Evolutionary conservation across 2,797 vertebrate species (phyloP), one percentile per base, ranked within the genome.

Genomic region (Lepidocolaptes lacrymiger): DNA sequence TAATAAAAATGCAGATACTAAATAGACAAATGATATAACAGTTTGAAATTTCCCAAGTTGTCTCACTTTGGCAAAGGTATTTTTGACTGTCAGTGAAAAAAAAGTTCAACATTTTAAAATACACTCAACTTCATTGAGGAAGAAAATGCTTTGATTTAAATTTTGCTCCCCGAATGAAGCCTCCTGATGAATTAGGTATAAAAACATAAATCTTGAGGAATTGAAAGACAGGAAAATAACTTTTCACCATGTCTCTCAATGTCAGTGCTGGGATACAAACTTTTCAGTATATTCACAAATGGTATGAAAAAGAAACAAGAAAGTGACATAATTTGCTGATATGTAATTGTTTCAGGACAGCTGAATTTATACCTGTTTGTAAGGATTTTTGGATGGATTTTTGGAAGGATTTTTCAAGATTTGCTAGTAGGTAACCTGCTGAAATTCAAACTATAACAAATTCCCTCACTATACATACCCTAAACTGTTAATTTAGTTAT

Each of bases 51-150:
- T 59, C 18, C 24, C 62, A 51, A 76, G 14, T 15, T 46, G 46
- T 34, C 58, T 78, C 23, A n/a, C 16, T 84, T 81, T 81, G 34
- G 7, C 14, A 66, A 69, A 82, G 11, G 5, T 75, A 1, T 1
- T 80, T 77, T 61, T 10, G 1, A 22, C 17, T 52, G 13, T 15
- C 34, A 61, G 16, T 46, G 5, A 79, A 59, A 52, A 49, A 49
- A 28, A 58, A 39, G 0, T 16, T 37, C 18, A n/a, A 1, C 24
- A 26, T 30, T 63, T 67, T 27, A 44, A 71, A 80, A 59, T 21
- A 14, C 0, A 1, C 69, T 68, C 28, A 32, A 34, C 6, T 46
- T 79, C 4, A 30, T 0, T 28, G 12, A 32, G 27, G 12, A 27
- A 71, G 37, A 79, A 56, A 39, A 51, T 10, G 1, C 34, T 73